These are phyloP conservation scores for Crepidodera aurea DNA, from an alignment of 2,888 invertebrate genomes.

Conservation along the genomic window DNA sequence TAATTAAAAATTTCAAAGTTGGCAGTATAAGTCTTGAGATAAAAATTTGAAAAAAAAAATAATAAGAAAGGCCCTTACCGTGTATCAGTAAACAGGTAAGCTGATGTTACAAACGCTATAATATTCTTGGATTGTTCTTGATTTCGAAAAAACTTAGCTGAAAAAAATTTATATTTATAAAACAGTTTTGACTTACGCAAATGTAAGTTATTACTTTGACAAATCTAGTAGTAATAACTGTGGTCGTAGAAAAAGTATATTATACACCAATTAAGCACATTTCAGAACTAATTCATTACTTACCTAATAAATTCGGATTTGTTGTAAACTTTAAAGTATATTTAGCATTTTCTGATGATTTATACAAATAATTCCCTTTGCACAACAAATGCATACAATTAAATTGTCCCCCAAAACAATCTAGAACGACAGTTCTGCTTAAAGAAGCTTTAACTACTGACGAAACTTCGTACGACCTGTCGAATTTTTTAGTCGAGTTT, in stretches of 20 bases:
- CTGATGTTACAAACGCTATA: slow-evolving; percentile 37
- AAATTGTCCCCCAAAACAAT: slow-evolving; percentile 28
- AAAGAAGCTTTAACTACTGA: slow-evolving; percentile 22
- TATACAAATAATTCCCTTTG: slow-evolving; percentile 35
- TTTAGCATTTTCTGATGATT: slow-evolving; percentile 35
- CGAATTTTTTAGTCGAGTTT: slow-evolving; percentile 1
- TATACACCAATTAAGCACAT: too few species aligned
- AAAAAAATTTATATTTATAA: slow-evolving; percentile 21
- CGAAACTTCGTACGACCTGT: slow-evolving; percentile 16
- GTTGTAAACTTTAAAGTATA: slow-evolving; percentile 30
- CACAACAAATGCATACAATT: slow-evolving; percentile 35
- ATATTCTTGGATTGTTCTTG: slow-evolving; percentile 36
- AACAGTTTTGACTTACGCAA: too few species aligned
- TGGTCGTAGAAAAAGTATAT: too few species aligned
- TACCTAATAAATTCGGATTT: slow-evolving; percentile 37
- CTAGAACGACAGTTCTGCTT: slow-evolving; percentile 30
- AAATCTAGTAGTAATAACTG: too few species aligned
- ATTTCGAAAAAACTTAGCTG: slow-evolving; percentile 34
- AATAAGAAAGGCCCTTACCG: too few species aligned
- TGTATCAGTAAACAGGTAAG: slow-evolving; percentile 31
- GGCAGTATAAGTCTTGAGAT: too few species aligned
- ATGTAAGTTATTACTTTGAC: too few species aligned
- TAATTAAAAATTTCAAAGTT: too few species aligned
- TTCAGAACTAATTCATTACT: too few species aligned
- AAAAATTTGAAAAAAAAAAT: too few species aligned